phyloP scores from a whole-genome alignment of 2,888 invertebrate species.

The Tolmerus cingulatus region DNA sequence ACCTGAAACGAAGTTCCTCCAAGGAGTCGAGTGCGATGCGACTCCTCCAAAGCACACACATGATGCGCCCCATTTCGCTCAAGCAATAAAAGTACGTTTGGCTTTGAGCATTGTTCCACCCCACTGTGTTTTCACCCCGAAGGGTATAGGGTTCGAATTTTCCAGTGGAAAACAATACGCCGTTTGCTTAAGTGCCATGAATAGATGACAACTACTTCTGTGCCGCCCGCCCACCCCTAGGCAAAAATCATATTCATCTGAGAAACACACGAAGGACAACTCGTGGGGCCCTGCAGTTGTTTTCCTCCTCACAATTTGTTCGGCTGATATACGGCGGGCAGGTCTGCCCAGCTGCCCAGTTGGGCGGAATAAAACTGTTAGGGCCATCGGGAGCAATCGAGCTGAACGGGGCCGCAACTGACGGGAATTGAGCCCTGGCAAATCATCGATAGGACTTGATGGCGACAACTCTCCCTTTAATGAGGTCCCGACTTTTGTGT shows the following conservation, averaged over 20 bases:
- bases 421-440: slow-evolving; percentile 34
- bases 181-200: slow-evolving; percentile 33
- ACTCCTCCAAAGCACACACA: slow-evolving; percentile 25
- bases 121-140: background rate
- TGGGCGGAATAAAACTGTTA: slow-evolving; percentile 26
- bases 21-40: background rate
- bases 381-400: slow-evolving; percentile 23
- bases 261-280: background rate
- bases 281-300: background rate
- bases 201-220: slow-evolving; percentile 16
- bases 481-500: slow-evolving; percentile 34
- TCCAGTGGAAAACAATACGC: background rate
- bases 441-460: slow-evolving; percentile 40
- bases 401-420: slow-evolving; percentile 23
- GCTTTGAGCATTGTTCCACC: background rate
- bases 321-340: slow-evolving; percentile 3
- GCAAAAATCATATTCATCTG: slow-evolving; percentile 18
- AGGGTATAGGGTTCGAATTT: background rate
- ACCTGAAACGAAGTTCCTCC: slow-evolving; percentile 21
- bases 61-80: slow-evolving; percentile 33
- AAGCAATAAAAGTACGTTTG: slow-evolving; percentile 1
- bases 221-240: background rate
- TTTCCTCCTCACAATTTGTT: background rate
- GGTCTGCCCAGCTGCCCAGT: background rate
- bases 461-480: slow-evolving; percentile 40